These are phyloP conservation scores for Bellardia bayeri DNA, from an alignment of 2,888 invertebrate genomes.

Conservation along the genomic window DNA sequence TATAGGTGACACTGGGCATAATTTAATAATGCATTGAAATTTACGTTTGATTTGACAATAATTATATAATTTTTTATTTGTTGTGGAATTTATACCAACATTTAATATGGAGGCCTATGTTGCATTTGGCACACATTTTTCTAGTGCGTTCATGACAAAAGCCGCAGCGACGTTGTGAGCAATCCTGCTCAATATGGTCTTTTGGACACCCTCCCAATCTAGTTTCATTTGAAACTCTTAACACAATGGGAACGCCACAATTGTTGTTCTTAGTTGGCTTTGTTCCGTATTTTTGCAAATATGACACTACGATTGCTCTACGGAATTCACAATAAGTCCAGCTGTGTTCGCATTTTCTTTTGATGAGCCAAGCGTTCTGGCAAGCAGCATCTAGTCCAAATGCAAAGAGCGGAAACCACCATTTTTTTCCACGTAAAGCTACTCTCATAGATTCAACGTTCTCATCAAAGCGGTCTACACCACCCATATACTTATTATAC, in stretches of 20 bases:
- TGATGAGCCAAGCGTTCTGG: conserved; percentile 20
- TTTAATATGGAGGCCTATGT: too few relatives aligned
- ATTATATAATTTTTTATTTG: conserved; percentile 7
- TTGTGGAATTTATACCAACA: neutral
- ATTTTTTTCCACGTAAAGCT: too few relatives aligned
- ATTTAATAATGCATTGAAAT: too few relatives aligned
- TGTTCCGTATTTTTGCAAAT: conserved; percentile 14
- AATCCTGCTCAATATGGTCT: conserved; percentile 1
- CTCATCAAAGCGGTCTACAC: too few relatives aligned
- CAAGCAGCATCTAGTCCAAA: conserved; percentile 5
- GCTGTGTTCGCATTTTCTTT: conserved; percentile 9
- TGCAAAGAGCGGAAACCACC: neutral
- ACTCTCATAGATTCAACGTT: too few relatives aligned
- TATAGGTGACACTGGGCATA: too few relatives aligned
- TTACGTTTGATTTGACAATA: too few relatives aligned
- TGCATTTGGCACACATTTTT: too few relatives aligned
- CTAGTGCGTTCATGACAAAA: too few relatives aligned
- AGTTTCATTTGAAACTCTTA: neutral
- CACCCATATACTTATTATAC: too few relatives aligned
- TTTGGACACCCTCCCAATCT: conserved; percentile 2
- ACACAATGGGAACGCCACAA: conserved; percentile 24
- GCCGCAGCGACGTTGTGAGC: conserved; percentile 10
- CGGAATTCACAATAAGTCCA: conserved; percentile 15
- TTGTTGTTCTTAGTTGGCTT: neutral
- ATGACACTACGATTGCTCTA: conserved; percentile 8